Percentiles rank a stretch among this genome's conserved stretches.
These are phyloP conservation scores for Perdita meconis DNA, from an alignment of 2,888 invertebrate species.

Conservation along the genomic window DNA sequence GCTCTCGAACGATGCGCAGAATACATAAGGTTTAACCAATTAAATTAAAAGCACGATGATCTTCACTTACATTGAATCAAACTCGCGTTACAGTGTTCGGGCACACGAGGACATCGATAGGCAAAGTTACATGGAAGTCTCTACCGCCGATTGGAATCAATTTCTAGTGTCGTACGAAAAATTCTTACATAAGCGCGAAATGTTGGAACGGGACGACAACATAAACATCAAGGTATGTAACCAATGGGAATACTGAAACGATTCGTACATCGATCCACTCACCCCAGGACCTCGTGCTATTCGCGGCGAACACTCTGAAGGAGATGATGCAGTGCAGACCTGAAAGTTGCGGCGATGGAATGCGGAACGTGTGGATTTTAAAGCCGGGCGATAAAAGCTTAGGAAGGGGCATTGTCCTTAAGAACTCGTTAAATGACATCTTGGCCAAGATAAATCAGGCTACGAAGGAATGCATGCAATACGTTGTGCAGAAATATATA, in stretches of 20 bases:
- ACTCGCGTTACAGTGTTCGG: slow-evolving; percentile 41
- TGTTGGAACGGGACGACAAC: slow-evolving; percentile 43
- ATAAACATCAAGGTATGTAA: slow-evolving; percentile 55
- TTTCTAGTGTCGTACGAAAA: slow-evolving; percentile 60
- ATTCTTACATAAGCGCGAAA: slow-evolving; percentile 45
- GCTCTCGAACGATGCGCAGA: slow-evolving; percentile 64
- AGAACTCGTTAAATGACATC: slow-evolving; percentile 55
- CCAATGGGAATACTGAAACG: neutral
- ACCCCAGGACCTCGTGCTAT: slow-evolving; percentile 45
- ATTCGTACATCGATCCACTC: neutral
- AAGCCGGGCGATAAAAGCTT: slow-evolving; percentile 67
- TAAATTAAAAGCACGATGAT: neutral
- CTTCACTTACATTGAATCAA: neutral
- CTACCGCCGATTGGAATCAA: slow-evolving; percentile 50
- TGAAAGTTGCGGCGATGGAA: slow-evolving; percentile 63
- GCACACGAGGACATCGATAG: slow-evolving; percentile 64
- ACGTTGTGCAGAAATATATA: slow-evolving; percentile 68
- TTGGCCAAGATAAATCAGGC: slow-evolving; percentile 59
- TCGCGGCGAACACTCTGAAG: slow-evolving; percentile 32
- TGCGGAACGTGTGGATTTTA: slow-evolving; percentile 67
- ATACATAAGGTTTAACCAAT: slow-evolving; percentile 57
- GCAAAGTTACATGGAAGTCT: slow-evolving; percentile 13
- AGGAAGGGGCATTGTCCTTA: slow-evolving; percentile 63
- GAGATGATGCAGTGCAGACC: slow-evolving; percentile 52
- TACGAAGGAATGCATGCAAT: slow-evolving; percentile 56